Base-by-base conservation (phyloP, 2,888 invertebrate genomes). In the Apamea monoglypha region DNA sequence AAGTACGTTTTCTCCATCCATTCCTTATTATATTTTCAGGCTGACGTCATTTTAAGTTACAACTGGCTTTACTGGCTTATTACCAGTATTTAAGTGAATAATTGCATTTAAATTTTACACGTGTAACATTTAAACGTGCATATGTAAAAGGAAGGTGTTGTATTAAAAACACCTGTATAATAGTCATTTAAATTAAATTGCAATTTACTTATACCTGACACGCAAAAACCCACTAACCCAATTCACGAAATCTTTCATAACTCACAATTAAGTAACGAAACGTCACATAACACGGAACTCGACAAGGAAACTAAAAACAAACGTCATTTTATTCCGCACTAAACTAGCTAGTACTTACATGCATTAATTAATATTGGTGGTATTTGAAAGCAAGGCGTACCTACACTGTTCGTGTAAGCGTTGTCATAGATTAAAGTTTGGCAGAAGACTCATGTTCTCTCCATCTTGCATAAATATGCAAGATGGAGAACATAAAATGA, bases 351-450 rank as follows among this genome's bases (percentile, higher is more conserved):
- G 78, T 81, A 64, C 53, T 8, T 40, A 36, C 36, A 36, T 18
- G 78, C 50, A 78, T 83, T 76, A 77, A 83, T 85, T 80, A 77
- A 66, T 73, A 70, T n/a, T 71, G 36, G 71, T 68, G 75, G 81
- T 82, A 81, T 88, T 87, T 79, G 76, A 77, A 82, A 77, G 81
- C 66, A 68, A 82, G 74, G 61, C 72, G 76, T 75, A 47, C 14
- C 47, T 47, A 76, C 76, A 84, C 82, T 83, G 84, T 88, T 89
- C 87, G 80, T 82, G 83, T 89, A 87, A 87, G 85, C 80, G 81
- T 70, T 71, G 16, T 16, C 87, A 83, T 16, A 74, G 83, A 83
- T 47, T 40, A 71, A 36, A 0, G 2, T 0, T n/a, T 50, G 16
- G 2, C 25, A 85, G 73, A 70, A 71, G 53, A 18, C 21, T 40